These are phyloP conservation scores for Peromyscus leucopus DNA, from an alignment of 2,113 vertebrate species.

Conservation along the genomic window DNA sequence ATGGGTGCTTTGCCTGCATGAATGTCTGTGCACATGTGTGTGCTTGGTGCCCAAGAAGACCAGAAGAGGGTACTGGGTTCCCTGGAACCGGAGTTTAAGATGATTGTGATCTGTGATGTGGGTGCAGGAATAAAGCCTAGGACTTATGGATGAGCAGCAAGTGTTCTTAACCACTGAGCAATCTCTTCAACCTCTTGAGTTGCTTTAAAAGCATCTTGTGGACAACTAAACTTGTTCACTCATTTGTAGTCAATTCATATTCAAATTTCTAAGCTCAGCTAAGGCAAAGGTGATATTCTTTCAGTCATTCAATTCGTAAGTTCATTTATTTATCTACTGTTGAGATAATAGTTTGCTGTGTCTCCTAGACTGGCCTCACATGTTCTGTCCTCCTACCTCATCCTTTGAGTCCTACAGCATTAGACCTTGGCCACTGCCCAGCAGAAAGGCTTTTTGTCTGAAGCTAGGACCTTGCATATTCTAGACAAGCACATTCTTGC, in stretches of 20 bases:
- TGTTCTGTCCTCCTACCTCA: neutral
- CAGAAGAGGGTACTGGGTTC: neutral
- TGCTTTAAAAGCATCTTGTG: neutral
- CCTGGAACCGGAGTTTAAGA: neutral
- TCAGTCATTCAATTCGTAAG: neutral
- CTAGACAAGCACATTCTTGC: neutral
- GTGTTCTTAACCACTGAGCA: neutral
- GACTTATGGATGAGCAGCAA: neutral
- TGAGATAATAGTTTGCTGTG: neutral
- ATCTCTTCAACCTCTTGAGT: neutral
- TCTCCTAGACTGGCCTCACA: neutral
- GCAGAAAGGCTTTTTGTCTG: neutral
- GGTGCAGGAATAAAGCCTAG: neutral
- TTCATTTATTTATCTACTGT: neutral
- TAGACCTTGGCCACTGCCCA: neutral
- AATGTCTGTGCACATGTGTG: neutral
- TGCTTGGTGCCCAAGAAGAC: neutral
- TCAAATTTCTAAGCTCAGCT: neutral
- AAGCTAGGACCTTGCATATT: neutral
- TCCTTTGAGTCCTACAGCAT: neutral
- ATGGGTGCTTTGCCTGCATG: neutral
- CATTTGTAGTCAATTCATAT: neutral
- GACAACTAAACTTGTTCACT: neutral
- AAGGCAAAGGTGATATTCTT: neutral
- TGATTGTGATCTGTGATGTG: neutral